Evolutionary conservation across 2,113 vertebrate genomes (phyloP), one percentile per base, ranked within the genome.

Genomic region (Phalacrocorax carbo): DNA sequence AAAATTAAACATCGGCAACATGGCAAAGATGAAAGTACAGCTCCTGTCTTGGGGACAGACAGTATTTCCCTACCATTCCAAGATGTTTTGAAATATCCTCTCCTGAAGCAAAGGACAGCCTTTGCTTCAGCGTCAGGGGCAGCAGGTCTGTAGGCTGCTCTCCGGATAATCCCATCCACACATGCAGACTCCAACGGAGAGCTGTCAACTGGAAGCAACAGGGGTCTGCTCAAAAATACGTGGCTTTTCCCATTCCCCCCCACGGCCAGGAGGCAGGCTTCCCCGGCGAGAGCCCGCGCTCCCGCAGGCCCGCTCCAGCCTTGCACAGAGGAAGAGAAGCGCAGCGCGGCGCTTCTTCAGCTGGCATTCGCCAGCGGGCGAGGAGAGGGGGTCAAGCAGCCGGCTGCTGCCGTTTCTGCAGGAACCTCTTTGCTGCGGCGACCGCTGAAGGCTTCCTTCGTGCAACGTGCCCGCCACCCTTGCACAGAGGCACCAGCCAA

Each of bases 281-380:
- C 5, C 16, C 13, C 42, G 6, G 3, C 4, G 32, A 36, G 13
- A 6, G 4, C 1, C 60, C 16, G 32, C 1, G 7, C 15, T 49
- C 44, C 23, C 32, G 3, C 0, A 0, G 54, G 23, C 20, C 79
- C 46, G 66, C 55, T 40, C 51, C 20, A 5, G 8, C 1, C 22
- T 40, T 9, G 46, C n/a, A 3, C 15, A 2, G 51, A 11, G 62
- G 62, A 32, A 12, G 25, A 32, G 18, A 22, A 51, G 40, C 23
- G 1, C 51, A 26, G 51, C 0, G 0, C 0, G 17, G 30, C 2
- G 2, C 4, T 22, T 17, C 66, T 14, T 6, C 64, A 6, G 64
- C n/a, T 62, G 57, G 42, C 1, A 0, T 1, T 32, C 70, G 25
- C 29, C 58, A 15, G 1, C 0, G 21, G 40, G 30, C 34, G 48